These are phyloP conservation scores for Homarus americanus DNA, from an alignment of 1,140 invertebrate species.

Conservation along the genomic window DNA sequence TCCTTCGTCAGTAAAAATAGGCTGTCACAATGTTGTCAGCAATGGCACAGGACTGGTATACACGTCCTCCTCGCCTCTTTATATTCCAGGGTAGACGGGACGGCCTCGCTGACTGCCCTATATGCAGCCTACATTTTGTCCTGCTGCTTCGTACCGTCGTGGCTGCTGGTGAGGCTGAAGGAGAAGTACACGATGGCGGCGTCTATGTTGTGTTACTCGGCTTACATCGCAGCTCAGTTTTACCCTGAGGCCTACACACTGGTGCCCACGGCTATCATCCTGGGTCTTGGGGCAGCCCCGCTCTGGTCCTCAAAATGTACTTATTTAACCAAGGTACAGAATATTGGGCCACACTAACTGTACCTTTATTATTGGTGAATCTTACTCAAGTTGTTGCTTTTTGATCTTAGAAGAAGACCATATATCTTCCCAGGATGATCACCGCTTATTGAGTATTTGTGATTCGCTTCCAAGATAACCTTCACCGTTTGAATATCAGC, in stretches of 20 bases:
- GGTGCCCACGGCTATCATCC: conserved; percentile 90
- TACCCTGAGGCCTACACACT: conserved; percentile 93
- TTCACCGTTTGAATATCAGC: too few species aligned
- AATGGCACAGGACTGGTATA: too few species aligned
- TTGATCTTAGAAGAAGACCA: background rate
- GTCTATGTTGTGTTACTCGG: conserved; percentile 94
- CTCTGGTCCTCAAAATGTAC: conserved; percentile 98
- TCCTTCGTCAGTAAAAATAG: too few species aligned
- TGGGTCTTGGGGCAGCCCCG: conserved; percentile 94
- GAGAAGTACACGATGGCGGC: conserved; percentile 96
- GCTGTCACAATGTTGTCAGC: too few species aligned
- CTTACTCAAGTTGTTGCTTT: too few species aligned
- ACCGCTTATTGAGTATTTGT: background rate
- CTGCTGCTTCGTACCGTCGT: conserved; percentile 94
- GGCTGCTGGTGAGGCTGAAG: conserved; percentile 91
- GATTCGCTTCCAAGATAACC: background rate
- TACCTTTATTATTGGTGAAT: too few species aligned
- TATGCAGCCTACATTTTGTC: conserved; percentile 93
- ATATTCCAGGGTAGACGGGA: conserved; percentile 80
- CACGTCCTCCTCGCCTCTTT: background rate
- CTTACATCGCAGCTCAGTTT: conserved; percentile 96
- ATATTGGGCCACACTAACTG: background rate
- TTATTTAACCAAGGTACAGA: conserved; percentile 89
- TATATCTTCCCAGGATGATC: background rate
- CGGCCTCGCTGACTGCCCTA: conserved; percentile 89